Evolutionary conservation across 2,888 invertebrate genomes (phyloP).

Genomic region (Spisula subtruncata): DNA sequence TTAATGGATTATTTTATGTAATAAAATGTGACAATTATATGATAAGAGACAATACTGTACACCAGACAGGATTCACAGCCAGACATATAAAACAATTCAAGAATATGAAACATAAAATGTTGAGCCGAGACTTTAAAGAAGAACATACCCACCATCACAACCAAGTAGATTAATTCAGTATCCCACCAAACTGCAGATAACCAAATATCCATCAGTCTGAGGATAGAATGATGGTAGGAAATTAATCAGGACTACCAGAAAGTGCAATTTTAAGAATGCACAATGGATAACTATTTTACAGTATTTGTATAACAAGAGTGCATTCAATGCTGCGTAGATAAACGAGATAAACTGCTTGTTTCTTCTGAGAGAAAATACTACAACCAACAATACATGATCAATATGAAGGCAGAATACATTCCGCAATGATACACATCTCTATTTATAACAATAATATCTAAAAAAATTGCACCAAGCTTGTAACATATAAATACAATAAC

Average conservation of each 20-base stretch:
- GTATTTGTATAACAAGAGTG: background rate
- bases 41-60: background rate
- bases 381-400: constrained; percentile 11
- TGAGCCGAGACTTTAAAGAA: background rate
- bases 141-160: background rate
- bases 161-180: background rate
- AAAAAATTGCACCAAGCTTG: constrained; percentile 17
- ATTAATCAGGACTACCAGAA: background rate
- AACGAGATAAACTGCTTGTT: background rate
- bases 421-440: background rate
- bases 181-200: too few relatives aligned
- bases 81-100: background rate
- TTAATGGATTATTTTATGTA: background rate
- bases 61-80: background rate
- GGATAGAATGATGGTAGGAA: too few relatives aligned
- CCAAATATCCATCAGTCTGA: too few relatives aligned
- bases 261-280: too few relatives aligned
- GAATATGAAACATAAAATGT: background rate
- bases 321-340: constrained; percentile 6
- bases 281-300: background rate
- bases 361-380: background rate
- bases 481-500: background rate
- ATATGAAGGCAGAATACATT: constrained; percentile 2
- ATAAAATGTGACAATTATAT: background rate
- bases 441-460: constrained; percentile 7